A percentile compares a stretch with the other conserved stretches of the same genome.
Conservation (phyloP, 2,888 invertebrate species). For the Stegophylla sp. region DNA sequence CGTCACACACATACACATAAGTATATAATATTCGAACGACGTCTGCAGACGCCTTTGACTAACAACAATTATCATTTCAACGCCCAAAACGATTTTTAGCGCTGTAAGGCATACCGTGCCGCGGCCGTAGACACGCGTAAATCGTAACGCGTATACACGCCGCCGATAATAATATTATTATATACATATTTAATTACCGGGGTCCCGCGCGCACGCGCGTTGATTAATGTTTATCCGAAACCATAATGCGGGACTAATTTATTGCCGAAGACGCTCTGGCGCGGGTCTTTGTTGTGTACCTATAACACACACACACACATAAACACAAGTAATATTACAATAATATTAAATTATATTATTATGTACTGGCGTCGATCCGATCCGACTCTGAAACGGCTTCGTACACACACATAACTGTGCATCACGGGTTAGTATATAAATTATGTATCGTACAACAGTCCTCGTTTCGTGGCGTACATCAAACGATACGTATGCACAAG, state of each 20-base stretch:
- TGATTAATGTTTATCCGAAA: constrained; percentile 51
- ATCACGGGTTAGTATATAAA: too few species aligned
- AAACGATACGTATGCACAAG: too few species aligned
- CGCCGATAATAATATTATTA: too few species aligned
- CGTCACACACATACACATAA: not conserved
- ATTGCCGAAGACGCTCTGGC: constrained; percentile 28
- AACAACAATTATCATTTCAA: constrained; percentile 39
- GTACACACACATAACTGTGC: too few species aligned
- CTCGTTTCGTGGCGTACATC: too few species aligned
- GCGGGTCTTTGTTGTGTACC: constrained; percentile 6
- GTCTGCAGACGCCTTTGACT: constrained; percentile 31
- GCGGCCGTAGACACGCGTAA: not conserved
- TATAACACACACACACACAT: too few species aligned
- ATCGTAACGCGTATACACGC: not conserved
- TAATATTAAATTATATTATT: not conserved
- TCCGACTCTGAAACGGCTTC: too few species aligned
- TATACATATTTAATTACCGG: constrained; percentile 42
- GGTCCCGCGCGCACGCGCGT: constrained; percentile 29
- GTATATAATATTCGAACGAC: too few species aligned
- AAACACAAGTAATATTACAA: not conserved
- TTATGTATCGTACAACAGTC: too few species aligned
- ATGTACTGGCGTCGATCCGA: too few species aligned
- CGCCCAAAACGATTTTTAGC: constrained; percentile 48
- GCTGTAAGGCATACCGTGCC: constrained; percentile 14
- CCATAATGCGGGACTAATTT: constrained; percentile 24